phyloP scores from a whole-genome alignment of 2,888 invertebrate genomes.

The Furcula furcula region DNA sequence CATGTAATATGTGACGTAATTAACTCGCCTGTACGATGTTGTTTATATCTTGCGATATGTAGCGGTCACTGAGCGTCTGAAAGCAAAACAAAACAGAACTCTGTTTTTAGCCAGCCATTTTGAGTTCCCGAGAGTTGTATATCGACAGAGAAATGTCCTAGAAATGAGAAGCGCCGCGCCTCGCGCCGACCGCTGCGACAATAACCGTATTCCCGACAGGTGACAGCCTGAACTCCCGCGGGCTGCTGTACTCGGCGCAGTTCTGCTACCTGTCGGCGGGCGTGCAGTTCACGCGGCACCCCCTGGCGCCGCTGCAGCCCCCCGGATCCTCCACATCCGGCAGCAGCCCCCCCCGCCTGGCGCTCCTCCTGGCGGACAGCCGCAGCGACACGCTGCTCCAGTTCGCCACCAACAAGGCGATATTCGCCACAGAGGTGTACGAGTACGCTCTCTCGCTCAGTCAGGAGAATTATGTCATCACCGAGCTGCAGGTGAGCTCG shows the following conservation, averaged over 20 bases:
- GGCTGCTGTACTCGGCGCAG: slow-evolving; percentile 94
- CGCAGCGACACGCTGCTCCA: slow-evolving; percentile 83
- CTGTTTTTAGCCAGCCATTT: too few relatives aligned
- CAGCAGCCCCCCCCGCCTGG: slow-evolving; percentile 79
- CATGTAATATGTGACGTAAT: too few relatives aligned
- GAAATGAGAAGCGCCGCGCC: too few relatives aligned
- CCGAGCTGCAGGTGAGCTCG: slow-evolving; percentile 87
- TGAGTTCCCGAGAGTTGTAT: too few relatives aligned
- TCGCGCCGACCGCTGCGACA: too few relatives aligned
- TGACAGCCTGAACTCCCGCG: slow-evolving; percentile 86
- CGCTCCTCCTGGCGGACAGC: slow-evolving; percentile 89
- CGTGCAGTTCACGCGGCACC: slow-evolving; percentile 78
- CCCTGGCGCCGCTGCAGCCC: slow-evolving; percentile 52
- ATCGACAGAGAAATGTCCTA: too few relatives aligned
- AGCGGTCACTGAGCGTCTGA: too few relatives aligned
- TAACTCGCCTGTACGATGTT: too few relatives aligned
- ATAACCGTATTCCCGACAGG: slow-evolving; percentile 70
- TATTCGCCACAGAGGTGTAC: slow-evolving; percentile 97
- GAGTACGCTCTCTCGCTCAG: slow-evolving; percentile 94
- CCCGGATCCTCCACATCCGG: slow-evolving; percentile 42
- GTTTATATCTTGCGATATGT: too few relatives aligned
- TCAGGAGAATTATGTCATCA: slow-evolving; percentile 85
- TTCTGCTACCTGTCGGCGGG: slow-evolving; percentile 97
- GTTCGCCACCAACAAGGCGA: slow-evolving; percentile 90
- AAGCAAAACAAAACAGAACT: too few relatives aligned